Evolutionary conservation across 2,113 vertebrate genomes (phyloP), one percentile per base, ranked within the genome.

Genomic region (Ia io): DNA sequence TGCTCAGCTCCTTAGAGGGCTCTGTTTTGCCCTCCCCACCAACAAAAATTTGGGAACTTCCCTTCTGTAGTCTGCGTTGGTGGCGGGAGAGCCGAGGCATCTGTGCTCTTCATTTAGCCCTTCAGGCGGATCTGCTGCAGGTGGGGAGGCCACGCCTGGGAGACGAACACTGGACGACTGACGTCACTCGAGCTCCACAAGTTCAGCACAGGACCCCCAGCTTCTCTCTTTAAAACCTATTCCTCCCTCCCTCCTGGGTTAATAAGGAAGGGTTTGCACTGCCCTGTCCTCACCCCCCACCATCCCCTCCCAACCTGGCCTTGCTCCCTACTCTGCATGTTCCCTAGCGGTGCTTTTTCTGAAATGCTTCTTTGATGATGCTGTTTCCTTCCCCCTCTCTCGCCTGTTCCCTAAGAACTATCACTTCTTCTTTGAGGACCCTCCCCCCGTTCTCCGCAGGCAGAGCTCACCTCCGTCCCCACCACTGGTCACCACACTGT

Each of bases 211-310:
- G 49, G 9, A 17, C 12, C 1, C 2, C 12, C 12, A 0, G 37
- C 14, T 23, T n/a, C 32, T 7, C 42, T 63, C 44, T 22, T 30
- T 9, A 47, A 28, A 6, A 37, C 20, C 49, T 16, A 5, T 4
- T 9, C 10, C 44, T 3, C 2, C 7, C 22, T 23, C 49, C 40
- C 32, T 25, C 22, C 35, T 0, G 8, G 67, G 53, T 4, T 9
- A 22, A 8, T 9, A 16, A 8, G 44, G 63, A 0, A 1, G 9
- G 13, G 5, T 11, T 14, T 28, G 18, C 35, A 16, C 47, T 20
- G 30, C 0, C 10, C 25, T 14, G 56, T 14, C 44, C 25, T 16
- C 28, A 0, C 0, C 23, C 16, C 51, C 10, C 0, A 6, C 32
- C 18, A 17, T 14, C n/a, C 7, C 8, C 10, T 18, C 73, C 51